Conservation (phyloP, 2,113 vertebrate species). For the Cercocebus atys region DNA sequence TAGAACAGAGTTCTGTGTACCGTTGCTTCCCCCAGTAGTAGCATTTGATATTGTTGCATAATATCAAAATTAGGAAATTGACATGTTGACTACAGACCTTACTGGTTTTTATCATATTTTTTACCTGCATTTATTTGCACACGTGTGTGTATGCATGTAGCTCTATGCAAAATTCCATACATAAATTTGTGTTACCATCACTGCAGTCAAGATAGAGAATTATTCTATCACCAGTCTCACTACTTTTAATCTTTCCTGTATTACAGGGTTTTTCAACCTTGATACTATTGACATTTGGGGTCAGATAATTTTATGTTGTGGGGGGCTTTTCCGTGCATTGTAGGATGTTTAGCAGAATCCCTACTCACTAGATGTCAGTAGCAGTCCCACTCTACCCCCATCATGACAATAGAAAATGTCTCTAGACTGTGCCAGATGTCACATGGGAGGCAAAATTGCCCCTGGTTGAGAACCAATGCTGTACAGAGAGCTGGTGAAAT, state of each 20-base stretch:
- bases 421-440: not conserved
- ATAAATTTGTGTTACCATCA: not conserved
- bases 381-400: not conserved
- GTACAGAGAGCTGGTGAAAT: not conserved
- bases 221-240: not conserved
- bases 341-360: not conserved
- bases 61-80: conserved; percentile 6
- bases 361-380: not conserved
- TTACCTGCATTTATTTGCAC: not conserved
- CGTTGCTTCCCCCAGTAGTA: not conserved
- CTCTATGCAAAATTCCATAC: not conserved
- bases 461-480: not conserved
- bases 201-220: not conserved
- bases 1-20: not conserved
- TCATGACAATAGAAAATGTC: not conserved
- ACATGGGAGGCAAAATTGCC: not conserved
- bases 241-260: not conserved
- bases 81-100: not conserved
- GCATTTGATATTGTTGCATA: not conserved
- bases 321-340: not conserved
- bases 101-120: not conserved
- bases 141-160: not conserved
- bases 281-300: not conserved
- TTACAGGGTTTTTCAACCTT: not conserved
- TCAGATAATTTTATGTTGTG: not conserved